Evolutionary conservation across 1,140 invertebrate species (phyloP).

Genomic region (Meloidogyne hapla): DNA sequence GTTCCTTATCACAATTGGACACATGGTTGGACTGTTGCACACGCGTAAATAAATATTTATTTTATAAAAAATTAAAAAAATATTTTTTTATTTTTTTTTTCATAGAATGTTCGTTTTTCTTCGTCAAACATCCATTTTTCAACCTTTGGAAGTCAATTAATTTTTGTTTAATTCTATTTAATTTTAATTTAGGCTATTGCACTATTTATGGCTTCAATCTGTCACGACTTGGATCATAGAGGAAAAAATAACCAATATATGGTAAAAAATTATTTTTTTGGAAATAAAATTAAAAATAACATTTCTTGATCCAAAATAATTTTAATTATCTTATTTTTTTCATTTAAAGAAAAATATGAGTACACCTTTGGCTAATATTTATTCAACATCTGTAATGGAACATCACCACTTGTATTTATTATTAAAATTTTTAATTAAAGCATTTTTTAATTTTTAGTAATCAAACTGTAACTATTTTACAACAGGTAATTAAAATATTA

Average conservation of each 20-base stretch:
- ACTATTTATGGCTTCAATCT: slow-evolving; percentile 88
- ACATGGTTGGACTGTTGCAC: slow-evolving; percentile 80
- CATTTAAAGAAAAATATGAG: slow-evolving; percentile 73
- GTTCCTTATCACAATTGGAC: slow-evolving; percentile 80
- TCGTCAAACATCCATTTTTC: slow-evolving; percentile 69
- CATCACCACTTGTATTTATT: slow-evolving; percentile 74
- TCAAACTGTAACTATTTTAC: slow-evolving; percentile 79
- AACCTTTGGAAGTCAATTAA: slow-evolving; percentile 35
- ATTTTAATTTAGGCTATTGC: slow-evolving; percentile 78
- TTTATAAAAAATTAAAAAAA: too few relatives aligned
- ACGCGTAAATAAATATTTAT: slow-evolving; percentile 66
- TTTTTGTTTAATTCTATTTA: not conserved
- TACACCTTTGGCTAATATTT: slow-evolving; percentile 77
- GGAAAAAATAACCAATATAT: slow-evolving; percentile 88
- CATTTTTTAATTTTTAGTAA: slow-evolving; percentile 65
- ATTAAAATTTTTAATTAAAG: not conserved
- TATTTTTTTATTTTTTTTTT: not conserved
- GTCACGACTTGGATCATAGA: slow-evolving; percentile 89
- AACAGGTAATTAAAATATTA: slow-evolving; percentile 71
- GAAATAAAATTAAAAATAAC: too few relatives aligned
- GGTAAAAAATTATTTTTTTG: too few relatives aligned
- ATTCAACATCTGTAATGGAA: slow-evolving; percentile 80
- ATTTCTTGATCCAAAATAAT: too few relatives aligned
- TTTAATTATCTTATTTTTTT: not conserved
- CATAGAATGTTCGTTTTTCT: slow-evolving; percentile 75